Conservation (phyloP, 2,888 invertebrate species). For the Heliothis peltigera region DNA sequence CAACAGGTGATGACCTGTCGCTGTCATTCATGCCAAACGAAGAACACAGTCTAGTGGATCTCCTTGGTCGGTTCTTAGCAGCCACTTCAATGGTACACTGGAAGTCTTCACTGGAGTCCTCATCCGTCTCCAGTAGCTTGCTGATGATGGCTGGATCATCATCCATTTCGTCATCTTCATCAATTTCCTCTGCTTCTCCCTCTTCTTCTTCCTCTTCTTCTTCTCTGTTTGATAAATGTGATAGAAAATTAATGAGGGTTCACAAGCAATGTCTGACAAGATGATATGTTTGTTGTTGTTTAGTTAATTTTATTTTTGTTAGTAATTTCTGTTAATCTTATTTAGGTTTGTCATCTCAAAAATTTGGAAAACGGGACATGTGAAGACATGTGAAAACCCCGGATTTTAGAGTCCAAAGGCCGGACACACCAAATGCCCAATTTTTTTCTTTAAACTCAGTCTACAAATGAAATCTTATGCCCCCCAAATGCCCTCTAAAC, state of each 20-base stretch:
- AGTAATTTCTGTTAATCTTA: no score
- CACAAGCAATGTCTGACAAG: no score
- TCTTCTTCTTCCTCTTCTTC: constrained; percentile 62
- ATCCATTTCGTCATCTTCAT: constrained; percentile 76
- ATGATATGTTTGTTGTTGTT: no score
- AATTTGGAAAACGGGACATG: no score
- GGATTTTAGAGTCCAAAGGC: no score
- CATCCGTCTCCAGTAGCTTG: constrained; percentile 81
- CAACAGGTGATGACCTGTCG: constrained; percentile 62
- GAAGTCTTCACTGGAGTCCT: constrained; percentile 78
- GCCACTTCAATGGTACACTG: constrained; percentile 69
- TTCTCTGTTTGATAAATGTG: constrained; percentile 13
- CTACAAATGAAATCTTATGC: no score
- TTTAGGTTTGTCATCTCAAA: no score
- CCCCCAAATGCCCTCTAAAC: no score
- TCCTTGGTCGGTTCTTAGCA: constrained; percentile 67
- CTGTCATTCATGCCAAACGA: constrained; percentile 68
- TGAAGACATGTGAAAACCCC: no score
- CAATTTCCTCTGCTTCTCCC: constrained; percentile 59
- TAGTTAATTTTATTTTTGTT: no score
- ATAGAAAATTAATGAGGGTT: not conserved
- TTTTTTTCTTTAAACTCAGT: no score
- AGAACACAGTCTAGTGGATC: constrained; percentile 74
- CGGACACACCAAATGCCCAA: no score
- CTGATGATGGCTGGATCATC: constrained; percentile 84